Evolutionary conservation across 2,797 vertebrate species (phyloP).

Genomic region (Sebastes vulpes): DNA sequence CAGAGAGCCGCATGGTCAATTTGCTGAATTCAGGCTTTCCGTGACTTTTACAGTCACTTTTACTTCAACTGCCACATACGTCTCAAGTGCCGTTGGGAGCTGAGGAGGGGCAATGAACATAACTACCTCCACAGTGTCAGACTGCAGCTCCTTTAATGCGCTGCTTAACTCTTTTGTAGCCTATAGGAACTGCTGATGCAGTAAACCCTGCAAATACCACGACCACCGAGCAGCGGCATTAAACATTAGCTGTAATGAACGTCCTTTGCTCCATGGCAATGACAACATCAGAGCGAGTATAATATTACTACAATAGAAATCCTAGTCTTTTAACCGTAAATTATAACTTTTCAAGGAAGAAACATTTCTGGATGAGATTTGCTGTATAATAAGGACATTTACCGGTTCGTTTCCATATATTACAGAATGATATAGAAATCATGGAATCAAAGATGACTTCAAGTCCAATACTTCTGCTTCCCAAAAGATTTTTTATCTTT

Average conservation of each 20-base stretch:
- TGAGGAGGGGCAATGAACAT: constrained; percentile 29
- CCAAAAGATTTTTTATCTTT: constrained; percentile 52
- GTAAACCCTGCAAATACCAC: constrained; percentile 13
- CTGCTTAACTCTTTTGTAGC: constrained; percentile 1
- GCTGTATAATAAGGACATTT: constrained; percentile 51
- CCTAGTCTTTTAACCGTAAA: neutral
- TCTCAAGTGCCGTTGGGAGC: constrained; percentile 32
- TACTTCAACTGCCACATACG: constrained; percentile 22
- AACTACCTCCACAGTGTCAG: constrained; percentile 24
- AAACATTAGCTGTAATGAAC: constrained; percentile 36
- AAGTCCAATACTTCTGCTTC: constrained; percentile 20
- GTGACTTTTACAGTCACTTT: constrained; percentile 49
- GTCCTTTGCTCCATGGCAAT: neutral
- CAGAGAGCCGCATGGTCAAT: constrained; percentile 14
- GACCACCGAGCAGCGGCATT: constrained; percentile 18
- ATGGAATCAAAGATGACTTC: constrained; percentile 48
- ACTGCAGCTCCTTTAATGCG: constrained; percentile 18
- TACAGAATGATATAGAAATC: constrained; percentile 59
- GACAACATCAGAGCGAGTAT: constrained; percentile 10
- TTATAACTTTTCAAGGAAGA: constrained; percentile 31
- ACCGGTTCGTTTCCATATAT: constrained; percentile 32
- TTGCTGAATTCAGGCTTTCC: constrained; percentile 34
- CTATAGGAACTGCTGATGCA: neutral
- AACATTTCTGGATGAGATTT: constrained; percentile 53
- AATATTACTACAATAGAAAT: constrained; percentile 56